Conservation (phyloP, 2,888 invertebrate genomes). For the Zhengitettix transpicula region DNA sequence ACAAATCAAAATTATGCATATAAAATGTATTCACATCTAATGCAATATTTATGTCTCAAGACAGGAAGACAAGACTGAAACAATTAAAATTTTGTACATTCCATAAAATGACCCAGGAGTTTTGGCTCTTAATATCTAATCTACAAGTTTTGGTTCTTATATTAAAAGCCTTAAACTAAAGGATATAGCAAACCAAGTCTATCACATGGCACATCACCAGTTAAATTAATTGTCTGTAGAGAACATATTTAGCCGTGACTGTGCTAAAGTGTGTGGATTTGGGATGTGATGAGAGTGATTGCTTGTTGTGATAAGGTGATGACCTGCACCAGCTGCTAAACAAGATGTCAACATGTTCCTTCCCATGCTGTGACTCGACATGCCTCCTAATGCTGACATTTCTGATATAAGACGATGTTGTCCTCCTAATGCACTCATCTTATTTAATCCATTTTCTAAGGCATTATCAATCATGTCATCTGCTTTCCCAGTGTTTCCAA, state of each 20-base stretch:
- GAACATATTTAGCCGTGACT: conserved; percentile 7
- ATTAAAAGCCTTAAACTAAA: no score
- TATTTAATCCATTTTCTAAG: background rate
- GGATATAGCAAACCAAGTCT: no score
- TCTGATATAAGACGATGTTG: conserved; percentile 7
- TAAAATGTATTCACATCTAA: no score
- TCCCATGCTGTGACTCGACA: background rate
- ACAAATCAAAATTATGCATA: no score
- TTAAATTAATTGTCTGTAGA: background rate
- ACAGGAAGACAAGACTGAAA: no score
- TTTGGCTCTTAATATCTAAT: no score
- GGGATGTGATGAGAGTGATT: conserved; percentile 1
- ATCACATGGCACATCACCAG: background rate
- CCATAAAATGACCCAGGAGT: no score
- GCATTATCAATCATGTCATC: background rate
- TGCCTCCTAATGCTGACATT: conserved; percentile 3
- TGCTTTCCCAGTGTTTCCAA: conserved; percentile 2
- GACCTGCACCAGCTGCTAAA: conserved; percentile 1
- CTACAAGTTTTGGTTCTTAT: no score
- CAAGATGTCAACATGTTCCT: conserved; percentile 5
- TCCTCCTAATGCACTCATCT: background rate
- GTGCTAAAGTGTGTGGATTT: background rate
- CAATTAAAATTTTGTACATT: no score
- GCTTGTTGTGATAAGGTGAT: background rate
- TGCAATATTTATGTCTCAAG: no score